phyloP scores from a whole-genome alignment of 2,113 vertebrate genomes.

The Candoia aspera region DNA sequence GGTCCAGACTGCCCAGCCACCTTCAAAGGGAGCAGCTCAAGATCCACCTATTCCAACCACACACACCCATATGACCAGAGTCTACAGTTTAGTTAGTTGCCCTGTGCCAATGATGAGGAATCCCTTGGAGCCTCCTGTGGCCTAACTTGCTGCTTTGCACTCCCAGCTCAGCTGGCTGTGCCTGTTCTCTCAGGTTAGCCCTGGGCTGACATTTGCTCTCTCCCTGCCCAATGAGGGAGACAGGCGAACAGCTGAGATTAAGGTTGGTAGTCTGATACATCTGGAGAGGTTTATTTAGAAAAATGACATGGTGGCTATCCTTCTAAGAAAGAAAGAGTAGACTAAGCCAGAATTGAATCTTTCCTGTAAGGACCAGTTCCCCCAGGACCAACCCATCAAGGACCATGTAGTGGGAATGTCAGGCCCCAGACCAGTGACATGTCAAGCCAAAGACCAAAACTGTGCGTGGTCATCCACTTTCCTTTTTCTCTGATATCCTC shows the following conservation, averaged over 20 bases:
- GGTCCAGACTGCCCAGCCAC: background rate
- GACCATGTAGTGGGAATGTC: background rate
- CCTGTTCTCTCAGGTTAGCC: background rate
- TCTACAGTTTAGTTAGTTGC: background rate
- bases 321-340: background rate
- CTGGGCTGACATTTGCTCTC: background rate
- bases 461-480: background rate
- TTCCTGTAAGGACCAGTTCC: background rate
- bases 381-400: background rate
- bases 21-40: background rate
- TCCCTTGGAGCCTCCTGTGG: background rate
- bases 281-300: background rate
- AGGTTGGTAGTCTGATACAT: background rate
- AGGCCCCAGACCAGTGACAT: background rate
- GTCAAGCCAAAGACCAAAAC: background rate
- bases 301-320: background rate
- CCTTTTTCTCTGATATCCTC: background rate
- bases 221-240: background rate
- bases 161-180: background rate
- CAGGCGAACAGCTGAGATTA: background rate
- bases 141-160: background rate
- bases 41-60: background rate
- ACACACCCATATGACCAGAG: background rate
- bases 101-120: background rate
- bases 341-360: background rate